Evolutionary conservation across 2,113 vertebrate genomes (phyloP), one percentile per base, ranked within the genome.

Genomic region (Barbus barbus): DNA sequence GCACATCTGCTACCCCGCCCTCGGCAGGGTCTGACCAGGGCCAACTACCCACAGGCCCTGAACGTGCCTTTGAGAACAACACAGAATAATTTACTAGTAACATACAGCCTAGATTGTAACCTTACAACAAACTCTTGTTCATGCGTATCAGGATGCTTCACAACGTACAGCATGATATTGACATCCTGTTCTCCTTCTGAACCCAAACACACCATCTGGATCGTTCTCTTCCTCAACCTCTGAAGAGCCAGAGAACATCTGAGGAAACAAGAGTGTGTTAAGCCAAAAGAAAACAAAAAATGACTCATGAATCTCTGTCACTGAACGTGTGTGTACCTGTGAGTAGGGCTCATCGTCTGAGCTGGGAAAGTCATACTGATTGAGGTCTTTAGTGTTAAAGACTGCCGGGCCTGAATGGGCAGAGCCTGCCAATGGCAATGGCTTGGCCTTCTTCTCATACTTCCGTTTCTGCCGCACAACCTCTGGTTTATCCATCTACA

Each of bases 351-450:
- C 98, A 82, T 99, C 98, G 71, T 99, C 98, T 0, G 98, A 99
- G 92, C 97, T 99, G 90, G 98, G 98, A 89, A 99, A 99, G 88
- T 99, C 97, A 81, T 99, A 99, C 92, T 99, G 98, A 92, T 99
- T 99, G 89, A 98, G 91, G 95, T 98, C 97, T 94, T 98, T 98
- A 93, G 96, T 96, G 89, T 95, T 98, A 84, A 98, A 98, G 90
- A 96, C 94, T 81, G 96, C 95, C 87, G 97, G 95, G 87, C 95
- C 94, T 53, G 95, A 93, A 92, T 98, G 96, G 80, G 95, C 90
- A 74, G 94, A 78, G 14, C 82, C 78, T 14, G 94, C 94, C 92
- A 95, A 92, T 1, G 96, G 95, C 78, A 95, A 94, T 91, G 96
- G 93, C 95, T 98, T 99, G 90, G 97, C 95, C 88, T 98, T 99